Conservation (phyloP, 2,888 invertebrate species). For the Atrina japonica region DNA sequence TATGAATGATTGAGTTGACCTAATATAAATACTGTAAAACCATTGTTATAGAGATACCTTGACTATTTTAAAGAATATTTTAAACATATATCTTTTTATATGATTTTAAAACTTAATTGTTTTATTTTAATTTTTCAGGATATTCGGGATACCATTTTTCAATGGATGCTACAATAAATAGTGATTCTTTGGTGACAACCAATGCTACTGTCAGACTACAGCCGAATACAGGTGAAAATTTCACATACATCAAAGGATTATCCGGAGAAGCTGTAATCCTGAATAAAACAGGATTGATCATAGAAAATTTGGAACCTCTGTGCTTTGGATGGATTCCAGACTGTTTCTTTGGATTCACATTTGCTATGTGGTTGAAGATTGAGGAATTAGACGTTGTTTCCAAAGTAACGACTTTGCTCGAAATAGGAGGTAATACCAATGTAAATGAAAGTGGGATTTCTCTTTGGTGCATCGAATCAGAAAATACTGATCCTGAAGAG, state of each 20-base stretch:
- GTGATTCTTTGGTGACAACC: neutral
- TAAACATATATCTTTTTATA: no score
- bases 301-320: constrained; percentile 8
- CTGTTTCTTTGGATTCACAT: constrained; percentile 40
- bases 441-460: constrained; percentile 28
- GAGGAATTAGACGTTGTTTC: constrained; percentile 3
- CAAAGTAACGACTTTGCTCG: constrained; percentile 5
- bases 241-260: constrained; percentile 14
- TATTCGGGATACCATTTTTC: constrained; percentile 24
- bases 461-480: constrained; percentile 16
- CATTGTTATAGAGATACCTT: no score
- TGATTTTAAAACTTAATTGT: no score
- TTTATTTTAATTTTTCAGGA: constrained; percentile 8
- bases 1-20: no score
- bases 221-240: neutral
- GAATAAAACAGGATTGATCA: constrained; percentile 28
- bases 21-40: no score
- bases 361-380: constrained; percentile 37
- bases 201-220: neutral
- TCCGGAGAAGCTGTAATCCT: constrained; percentile 22
- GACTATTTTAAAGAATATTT: no score
- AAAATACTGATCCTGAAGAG: neutral
- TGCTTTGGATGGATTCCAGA: constrained; percentile 36
- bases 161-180: neutral
- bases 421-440: constrained; percentile 29